A percentile compares a stretch with the other conserved stretches of the same genome.
Evolutionary conservation across 2,113 vertebrate genomes (phyloP).

Genomic region (Aptenodytes patagonicus): DNA sequence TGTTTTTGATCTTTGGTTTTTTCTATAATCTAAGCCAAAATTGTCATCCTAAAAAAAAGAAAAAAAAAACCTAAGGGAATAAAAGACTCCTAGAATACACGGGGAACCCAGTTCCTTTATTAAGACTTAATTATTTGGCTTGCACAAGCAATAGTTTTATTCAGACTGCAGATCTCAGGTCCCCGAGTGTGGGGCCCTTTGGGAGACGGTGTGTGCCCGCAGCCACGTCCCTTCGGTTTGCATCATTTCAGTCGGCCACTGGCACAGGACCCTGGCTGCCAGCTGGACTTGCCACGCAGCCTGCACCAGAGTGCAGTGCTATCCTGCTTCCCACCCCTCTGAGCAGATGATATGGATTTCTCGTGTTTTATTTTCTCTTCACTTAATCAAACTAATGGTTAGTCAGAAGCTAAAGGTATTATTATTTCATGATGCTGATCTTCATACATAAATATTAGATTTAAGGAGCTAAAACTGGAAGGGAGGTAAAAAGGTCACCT

Average conservation of each 20-base stretch:
- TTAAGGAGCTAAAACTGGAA: neutral
- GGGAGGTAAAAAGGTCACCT: neutral
- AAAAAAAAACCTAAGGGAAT: neutral
- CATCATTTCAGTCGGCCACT: fast-evolving
- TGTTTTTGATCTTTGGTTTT: neutral
- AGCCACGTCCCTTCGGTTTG: neutral
- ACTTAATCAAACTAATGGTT: neutral
- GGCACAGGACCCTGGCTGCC: no score
- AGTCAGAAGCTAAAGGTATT: neutral
- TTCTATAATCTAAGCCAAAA: neutral
- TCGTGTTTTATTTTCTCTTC: neutral
- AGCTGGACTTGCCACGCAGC: fast-evolving
- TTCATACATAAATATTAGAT: neutral
- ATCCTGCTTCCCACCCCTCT: neutral
- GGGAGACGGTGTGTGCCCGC: neutral
- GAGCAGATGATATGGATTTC: neutral
- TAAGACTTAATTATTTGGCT: neutral
- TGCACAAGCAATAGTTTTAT: neutral
- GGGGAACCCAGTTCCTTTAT: neutral
- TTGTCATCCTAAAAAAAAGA: neutral
- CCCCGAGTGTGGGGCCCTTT: fast-evolving
- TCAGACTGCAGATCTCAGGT: neutral
- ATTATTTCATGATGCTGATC: neutral
- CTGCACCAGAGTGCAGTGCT: fast-evolving
- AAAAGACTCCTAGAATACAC: neutral